phyloP scores from a whole-genome alignment of 2,797 vertebrate genomes.

The Protosalanx chinensis region DNA sequence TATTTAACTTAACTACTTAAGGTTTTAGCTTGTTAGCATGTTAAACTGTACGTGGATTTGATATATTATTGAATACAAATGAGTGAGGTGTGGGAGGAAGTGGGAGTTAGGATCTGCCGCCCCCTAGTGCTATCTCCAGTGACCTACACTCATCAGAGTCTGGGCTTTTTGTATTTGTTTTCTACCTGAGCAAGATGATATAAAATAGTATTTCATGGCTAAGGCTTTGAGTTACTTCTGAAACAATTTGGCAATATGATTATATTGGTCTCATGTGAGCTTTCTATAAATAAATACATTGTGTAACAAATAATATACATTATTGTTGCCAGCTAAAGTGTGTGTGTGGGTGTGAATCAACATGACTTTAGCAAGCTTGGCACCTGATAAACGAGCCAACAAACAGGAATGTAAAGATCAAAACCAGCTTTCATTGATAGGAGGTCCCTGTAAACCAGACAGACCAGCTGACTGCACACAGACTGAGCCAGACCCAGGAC shows the following conservation, averaged over 20 bases:
- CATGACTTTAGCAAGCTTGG: background rate
- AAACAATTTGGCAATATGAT: too few relatives aligned
- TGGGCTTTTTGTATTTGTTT: background rate
- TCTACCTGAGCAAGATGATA: background rate
- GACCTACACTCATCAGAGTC: conserved; percentile 52
- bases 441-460: background rate
- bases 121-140: background rate
- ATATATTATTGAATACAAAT: too few relatives aligned
- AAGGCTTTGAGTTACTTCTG: too few relatives aligned
- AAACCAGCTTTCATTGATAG: background rate
- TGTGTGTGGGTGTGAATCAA: background rate
- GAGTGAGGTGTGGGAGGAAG: too few relatives aligned
- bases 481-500: background rate
- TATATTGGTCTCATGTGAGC: too few relatives aligned
- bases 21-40: too few relatives aligned
- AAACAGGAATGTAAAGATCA: background rate
- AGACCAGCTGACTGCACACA: too few relatives aligned
- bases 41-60: too few relatives aligned
- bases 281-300: too few relatives aligned
- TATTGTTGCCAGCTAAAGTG: background rate
- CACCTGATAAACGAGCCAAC: background rate
- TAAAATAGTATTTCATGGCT: too few relatives aligned
- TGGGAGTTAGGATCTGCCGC: background rate
- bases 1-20: too few relatives aligned
- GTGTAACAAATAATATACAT: background rate